phyloP scores from a whole-genome alignment of 2,797 vertebrate genomes.

The Alfaro cultratus region DNA sequence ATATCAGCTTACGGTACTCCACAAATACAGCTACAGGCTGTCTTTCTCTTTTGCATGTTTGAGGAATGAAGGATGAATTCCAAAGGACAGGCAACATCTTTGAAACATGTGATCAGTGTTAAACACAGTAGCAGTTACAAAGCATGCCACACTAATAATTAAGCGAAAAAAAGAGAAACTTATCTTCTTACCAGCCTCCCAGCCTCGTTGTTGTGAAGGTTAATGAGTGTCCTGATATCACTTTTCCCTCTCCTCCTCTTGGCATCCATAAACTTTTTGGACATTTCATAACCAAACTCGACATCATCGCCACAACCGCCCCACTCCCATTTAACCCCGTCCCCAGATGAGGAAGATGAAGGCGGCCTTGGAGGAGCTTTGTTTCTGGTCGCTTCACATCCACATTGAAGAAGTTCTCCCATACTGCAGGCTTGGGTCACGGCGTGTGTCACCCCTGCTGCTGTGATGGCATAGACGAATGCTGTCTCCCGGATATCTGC shows the following conservation, averaged over 20 bases:
- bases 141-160: not conserved
- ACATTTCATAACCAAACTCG: constrained; percentile 97
- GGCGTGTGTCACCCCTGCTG: constrained; percentile 93
- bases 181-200: constrained; percentile 89
- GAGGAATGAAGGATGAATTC: constrained; percentile 71
- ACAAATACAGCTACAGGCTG: constrained; percentile 66
- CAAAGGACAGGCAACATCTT: constrained; percentile 52
- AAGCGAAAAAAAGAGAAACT: not conserved
- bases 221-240: constrained; percentile 93
- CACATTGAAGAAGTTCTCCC: constrained; percentile 96
- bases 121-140: not conserved
- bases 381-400: constrained; percentile 90
- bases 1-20: constrained; percentile 74
- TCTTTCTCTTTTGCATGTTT: constrained; percentile 60
- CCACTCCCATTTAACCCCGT: constrained; percentile 95
- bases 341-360: constrained; percentile 64
- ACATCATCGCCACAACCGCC: constrained; percentile 97
- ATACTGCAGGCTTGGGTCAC: constrained; percentile 99
- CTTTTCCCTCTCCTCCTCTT: constrained; percentile 93
- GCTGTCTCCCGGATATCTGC: constrained; percentile 97
- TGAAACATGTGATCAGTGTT: not conserved
- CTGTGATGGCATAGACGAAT: constrained; percentile 96
- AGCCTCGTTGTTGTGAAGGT: constrained; percentile 97
- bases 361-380: constrained; percentile 82
- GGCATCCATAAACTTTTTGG: constrained; percentile 97